Evolutionary conservation across 2,113 vertebrate species (phyloP).

Genomic region (Struthidea cinerea): DNA sequence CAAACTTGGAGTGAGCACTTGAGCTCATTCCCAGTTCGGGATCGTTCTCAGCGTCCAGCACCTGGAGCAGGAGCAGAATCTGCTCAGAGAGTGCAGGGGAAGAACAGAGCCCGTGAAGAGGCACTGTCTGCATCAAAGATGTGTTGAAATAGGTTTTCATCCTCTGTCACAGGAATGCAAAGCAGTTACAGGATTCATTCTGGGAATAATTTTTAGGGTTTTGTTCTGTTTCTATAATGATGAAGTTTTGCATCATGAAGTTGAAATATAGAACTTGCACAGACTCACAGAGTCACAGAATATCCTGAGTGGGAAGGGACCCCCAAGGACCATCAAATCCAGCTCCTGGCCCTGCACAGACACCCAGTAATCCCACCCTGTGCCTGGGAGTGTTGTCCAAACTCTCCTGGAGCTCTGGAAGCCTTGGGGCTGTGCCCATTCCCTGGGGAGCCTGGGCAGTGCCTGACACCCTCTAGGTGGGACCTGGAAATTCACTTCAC

Average conservation of each 20-base stretch:
- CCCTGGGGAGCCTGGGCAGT: neutral
- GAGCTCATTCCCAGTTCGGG: neutral
- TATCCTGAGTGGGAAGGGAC: neutral
- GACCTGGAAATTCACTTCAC: neutral
- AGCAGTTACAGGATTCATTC: neutral
- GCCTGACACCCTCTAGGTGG: neutral
- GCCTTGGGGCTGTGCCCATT: neutral
- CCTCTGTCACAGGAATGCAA: neutral
- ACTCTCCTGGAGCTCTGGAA: neutral
- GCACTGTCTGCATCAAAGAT: neutral
- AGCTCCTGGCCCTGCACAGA: neutral
- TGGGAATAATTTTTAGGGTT: neutral
- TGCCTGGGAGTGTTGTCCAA: rapidly evolving
- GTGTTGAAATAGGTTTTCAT: neutral
- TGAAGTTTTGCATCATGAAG: neutral
- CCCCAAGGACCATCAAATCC: neutral
- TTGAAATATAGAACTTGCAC: neutral
- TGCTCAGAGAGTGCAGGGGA: neutral
- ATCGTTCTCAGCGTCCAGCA: neutral
- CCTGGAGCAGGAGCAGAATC: neutral
- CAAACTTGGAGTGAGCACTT: constrained; percentile 10
- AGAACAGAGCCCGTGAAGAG: neutral
- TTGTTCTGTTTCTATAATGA: neutral
- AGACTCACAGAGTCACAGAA: neutral
- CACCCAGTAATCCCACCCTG: neutral